Base-by-base conservation (phyloP, 1,140 invertebrate genomes). In the Andricus grossulariae region DNA sequence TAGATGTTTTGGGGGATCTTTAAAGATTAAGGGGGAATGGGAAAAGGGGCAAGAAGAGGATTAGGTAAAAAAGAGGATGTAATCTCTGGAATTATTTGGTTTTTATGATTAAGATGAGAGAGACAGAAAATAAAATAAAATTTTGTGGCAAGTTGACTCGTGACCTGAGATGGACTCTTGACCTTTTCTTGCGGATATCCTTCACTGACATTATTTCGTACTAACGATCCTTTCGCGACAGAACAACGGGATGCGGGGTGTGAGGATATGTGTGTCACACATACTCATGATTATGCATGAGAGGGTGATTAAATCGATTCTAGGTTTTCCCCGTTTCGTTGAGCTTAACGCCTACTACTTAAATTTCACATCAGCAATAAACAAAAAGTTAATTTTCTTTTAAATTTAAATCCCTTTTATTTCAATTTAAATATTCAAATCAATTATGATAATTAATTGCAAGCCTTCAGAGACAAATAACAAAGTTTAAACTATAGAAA, bases 281-380 rank as follows among this genome's bases (percentile, higher is more conserved):
- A 85, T 86, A 80, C 83, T 90, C 85, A 89, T 88, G 88, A 88
- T 89, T 89, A 89, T 89, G 87, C 84, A 89, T 88, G 86, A 88
- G 84, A 81, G 81, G 76, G 73, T 83, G 78, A 72, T 75, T 80
- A 82, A 84, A 89, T 89, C 86, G 88, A 89, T 90, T 84, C 75
- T 55, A 57, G 83, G 77, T 81, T 83, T 84, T 79, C 81, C 78
- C 60, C 75, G 66, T 73, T 73, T 76, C 60, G 71, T 80, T 84
- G 77, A 70, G 71, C 60, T 51, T 73, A 78, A 76, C 74, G 50
- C 54, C 66, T n/a, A 76, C 57, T 25, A 45, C 76, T 78, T 50
- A 49, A 79, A 80, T 76, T 75, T 73, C 19, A 51, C 55, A 16
- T 12, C 50, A 32, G 11, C n/a, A 25, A 66, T 66, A 66, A n/a